These are phyloP conservation scores for Rhinichthys klamathensis DNA, from an alignment of 2,113 vertebrate genomes.

Conservation along the genomic window DNA sequence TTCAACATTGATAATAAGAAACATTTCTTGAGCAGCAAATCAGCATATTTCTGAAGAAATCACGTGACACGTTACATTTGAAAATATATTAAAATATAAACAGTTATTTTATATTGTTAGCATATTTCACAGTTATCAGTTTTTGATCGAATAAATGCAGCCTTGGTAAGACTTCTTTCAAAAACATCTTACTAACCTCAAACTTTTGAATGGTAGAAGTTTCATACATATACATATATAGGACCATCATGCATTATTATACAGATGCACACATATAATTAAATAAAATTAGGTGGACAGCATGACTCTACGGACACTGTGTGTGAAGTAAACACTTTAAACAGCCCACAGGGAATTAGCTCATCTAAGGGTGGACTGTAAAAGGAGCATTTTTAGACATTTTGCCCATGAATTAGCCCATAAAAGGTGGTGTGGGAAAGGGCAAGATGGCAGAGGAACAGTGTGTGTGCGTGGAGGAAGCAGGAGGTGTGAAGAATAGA, in stretches of 20 bases:
- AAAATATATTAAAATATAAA: too few species aligned
- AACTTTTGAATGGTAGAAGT: too few species aligned
- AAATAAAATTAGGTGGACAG: background rate
- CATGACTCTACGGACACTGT: background rate
- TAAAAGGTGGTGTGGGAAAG: constrained; percentile 58
- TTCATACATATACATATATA: background rate
- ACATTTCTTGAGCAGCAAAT: background rate
- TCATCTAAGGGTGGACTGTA: constrained; percentile 29
- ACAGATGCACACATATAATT: background rate
- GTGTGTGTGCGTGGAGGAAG: constrained; percentile 51
- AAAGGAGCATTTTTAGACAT: constrained; percentile 13
- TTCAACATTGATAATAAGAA: background rate
- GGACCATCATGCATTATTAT: background rate
- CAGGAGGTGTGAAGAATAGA: constrained; percentile 59
- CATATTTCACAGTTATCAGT: too few species aligned
- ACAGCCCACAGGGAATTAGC: constrained; percentile 1
- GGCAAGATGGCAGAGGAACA: constrained; percentile 65
- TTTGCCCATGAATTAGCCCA: constrained; percentile 44
- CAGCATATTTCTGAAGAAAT: background rate
- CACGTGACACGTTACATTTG: too few species aligned
- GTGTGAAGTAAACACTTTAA: constrained; percentile 23
- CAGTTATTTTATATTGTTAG: too few species aligned
- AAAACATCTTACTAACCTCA: too few species aligned
- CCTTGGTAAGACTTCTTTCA: too few species aligned
- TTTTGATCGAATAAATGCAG: too few species aligned